These are phyloP conservation scores for Chlorodrepanis virens DNA, from an alignment of 2,113 vertebrate species.

Conservation along the genomic window DNA sequence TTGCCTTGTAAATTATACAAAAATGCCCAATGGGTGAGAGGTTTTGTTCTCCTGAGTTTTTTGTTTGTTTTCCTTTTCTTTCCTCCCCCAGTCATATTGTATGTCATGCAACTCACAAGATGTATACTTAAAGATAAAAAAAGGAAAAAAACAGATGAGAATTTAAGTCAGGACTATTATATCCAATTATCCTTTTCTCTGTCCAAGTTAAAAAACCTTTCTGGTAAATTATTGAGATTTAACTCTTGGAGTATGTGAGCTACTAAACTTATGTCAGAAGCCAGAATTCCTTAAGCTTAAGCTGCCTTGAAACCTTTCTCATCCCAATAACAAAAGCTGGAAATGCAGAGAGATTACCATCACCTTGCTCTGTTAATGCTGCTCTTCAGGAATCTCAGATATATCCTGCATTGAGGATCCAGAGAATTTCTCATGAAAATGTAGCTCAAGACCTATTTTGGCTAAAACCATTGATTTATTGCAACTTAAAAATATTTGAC, in stretches of 20 bases:
- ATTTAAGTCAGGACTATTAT: not conserved
- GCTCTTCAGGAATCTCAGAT: constrained; percentile 14
- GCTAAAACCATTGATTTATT: constrained; percentile 20
- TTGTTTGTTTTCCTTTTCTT: not conserved
- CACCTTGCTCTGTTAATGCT: not conserved
- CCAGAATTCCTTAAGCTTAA: not conserved
- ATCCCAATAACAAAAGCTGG: not conserved
- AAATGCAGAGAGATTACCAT: not conserved
- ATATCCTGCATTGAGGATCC: constrained; percentile 26
- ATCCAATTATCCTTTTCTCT: not conserved
- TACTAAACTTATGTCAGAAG: not conserved
- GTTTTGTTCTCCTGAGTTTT: not conserved
- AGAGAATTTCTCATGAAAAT: constrained; percentile 15
- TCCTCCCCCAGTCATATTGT: not conserved
- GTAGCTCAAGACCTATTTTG: constrained; percentile 11
- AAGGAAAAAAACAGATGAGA: fast-evolving
- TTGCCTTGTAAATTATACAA: not conserved
- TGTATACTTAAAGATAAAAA: not conserved
- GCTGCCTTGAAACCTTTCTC: not conserved
- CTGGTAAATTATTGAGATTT: not conserved
- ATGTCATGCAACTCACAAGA: not conserved
- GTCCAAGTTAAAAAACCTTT: not conserved
- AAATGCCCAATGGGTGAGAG: not conserved
- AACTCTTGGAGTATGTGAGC: not conserved
- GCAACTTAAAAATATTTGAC: not conserved